Base-by-base conservation (phyloP, 2,113 vertebrate genomes). In the Syngnathoides biaculeatus region DNA sequence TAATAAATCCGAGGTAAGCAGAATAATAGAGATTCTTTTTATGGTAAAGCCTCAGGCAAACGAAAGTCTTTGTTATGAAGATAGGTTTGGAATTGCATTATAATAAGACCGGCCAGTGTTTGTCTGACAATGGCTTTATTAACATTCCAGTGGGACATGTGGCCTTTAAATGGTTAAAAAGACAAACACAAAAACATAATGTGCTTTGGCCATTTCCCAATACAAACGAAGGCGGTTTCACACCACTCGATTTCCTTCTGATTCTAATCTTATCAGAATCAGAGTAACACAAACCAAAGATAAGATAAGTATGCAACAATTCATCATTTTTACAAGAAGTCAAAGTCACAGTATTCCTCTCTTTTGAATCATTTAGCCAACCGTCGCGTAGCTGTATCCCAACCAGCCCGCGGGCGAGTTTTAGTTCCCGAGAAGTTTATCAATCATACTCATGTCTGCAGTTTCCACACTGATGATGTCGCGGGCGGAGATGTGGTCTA, bases 181-280 rank as follows among this genome's bases (percentile, higher is more conserved):
- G 30, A 35, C 24, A 56, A 17, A 57, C 55, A 58, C 47, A 67
- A 53, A 55, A 19, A 69, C 45, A 61, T 56, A 60, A 57, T 48
- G 69, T 67, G 62, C 62, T 53, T 74, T 88, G 86, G 83, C 65
- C 59, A 24, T 69, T 57, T 82, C 73, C 84, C 88, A 87, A 84
- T 48, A 81, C 74, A 79, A 87, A 87, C 84, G 64, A 80, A 78
- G 64, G 79, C 80, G 76, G 79, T 74, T 73, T 73, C 71, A 64
- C 48, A 67, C 66, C 73, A 17, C 55, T 74, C 60, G 43, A 60
- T 82, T 89, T 73, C 64, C 74, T 73, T 59, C 72, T 17, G 60
- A 52, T 42, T 79, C 45, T 55, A 71, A 84, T 81, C 67, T 65
- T 82, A 86, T 88, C 85, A 74, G 53, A 78, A 69, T 61, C 80